Base-by-base conservation (phyloP, 2,888 invertebrate genomes). In the Philereme vetulata region DNA sequence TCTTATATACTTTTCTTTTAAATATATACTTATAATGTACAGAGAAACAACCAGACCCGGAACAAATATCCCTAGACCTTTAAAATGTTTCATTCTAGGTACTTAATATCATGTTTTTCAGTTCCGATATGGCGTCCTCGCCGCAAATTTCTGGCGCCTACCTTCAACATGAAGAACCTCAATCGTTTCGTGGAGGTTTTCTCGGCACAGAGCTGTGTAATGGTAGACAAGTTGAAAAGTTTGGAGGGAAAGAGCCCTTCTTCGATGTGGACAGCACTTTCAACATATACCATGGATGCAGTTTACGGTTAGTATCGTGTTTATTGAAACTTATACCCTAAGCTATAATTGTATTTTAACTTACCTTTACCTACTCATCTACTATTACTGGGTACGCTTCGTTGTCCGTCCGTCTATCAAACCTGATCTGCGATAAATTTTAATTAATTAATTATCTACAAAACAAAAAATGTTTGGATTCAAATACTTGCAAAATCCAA, bases 71-170 rank as follows among this genome's bases (percentile, higher is more conserved):
- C 5, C 35, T 35, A 35, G 21, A 21, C 35, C 7, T 6, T 36
- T 6, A 1, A 7, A 36, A 6, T 1, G 0, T 36, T 36, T 36
- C 5, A 0, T 6, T 6, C 5, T 36, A 36, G 35, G 35, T 36
- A 36, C 3, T 36, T 36, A 5, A 6, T 36, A 36, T 36, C 1
- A 21, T 21, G 21, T 44, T 10, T 62, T 62, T 38, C 64, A 83
- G 84, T 77, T 2, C 64, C 72, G 21, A 76, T 78, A 11, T 84
- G 85, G 85, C 77, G 81, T 1, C 77, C 75, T 0, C 80, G 85
- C 1, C 80, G 85, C 4, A 85, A 82, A 45, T 51, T 79, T 4
- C 48, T 84, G 0, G 74, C 77, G 7, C 81, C 82, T 3, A 73
- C 72, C 2, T 82, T 85, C 53, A 73, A 65, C 0, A 64, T 70